Percentiles rank a stretch among this genome's conserved stretches.
Conservation (phyloP, 2,797 vertebrate genomes). For the Micropoecilia bifurca region DNA sequence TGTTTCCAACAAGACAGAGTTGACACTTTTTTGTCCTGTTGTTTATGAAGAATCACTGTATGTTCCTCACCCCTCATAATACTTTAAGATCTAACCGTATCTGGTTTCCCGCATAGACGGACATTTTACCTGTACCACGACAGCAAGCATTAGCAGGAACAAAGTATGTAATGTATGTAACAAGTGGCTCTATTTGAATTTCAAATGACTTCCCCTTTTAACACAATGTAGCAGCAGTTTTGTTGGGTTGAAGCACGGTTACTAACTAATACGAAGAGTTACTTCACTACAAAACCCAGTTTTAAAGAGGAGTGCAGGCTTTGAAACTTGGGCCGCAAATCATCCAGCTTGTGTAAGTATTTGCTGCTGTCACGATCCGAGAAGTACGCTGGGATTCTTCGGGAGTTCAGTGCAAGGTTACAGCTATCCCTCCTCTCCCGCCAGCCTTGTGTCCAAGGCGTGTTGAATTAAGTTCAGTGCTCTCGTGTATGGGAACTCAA, state of each 20-base stretch:
- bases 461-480: conserved; percentile 80
- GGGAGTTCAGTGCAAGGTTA: conserved; percentile 84
- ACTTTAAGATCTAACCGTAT: not conserved
- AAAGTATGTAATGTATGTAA: conserved; percentile 26
- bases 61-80: not conserved
- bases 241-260: conserved; percentile 33
- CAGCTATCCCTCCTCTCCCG: conserved; percentile 75
- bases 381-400: conserved; percentile 77
- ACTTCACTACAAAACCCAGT: conserved; percentile 46
- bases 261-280: conserved; percentile 52
- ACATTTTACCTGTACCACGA: conserved; percentile 1
- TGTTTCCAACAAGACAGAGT: not conserved
- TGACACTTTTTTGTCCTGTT: not conserved
- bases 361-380: conserved; percentile 73
- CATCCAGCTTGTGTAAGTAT: conserved; percentile 77
- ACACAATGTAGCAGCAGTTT: conserved; percentile 46
- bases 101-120: too few species aligned
- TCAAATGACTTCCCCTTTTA: conserved; percentile 51
- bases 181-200: conserved; percentile 53
- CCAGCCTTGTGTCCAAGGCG: conserved; percentile 80
- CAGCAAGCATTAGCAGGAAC: conserved; percentile 20
- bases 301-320: conserved; percentile 57
- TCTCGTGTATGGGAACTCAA: conserved; percentile 82
- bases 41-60: not conserved
- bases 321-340: conserved; percentile 76